phyloP scores from a whole-genome alignment of 1,140 invertebrate genomes.

The Dufourea novaeangliae region DNA sequence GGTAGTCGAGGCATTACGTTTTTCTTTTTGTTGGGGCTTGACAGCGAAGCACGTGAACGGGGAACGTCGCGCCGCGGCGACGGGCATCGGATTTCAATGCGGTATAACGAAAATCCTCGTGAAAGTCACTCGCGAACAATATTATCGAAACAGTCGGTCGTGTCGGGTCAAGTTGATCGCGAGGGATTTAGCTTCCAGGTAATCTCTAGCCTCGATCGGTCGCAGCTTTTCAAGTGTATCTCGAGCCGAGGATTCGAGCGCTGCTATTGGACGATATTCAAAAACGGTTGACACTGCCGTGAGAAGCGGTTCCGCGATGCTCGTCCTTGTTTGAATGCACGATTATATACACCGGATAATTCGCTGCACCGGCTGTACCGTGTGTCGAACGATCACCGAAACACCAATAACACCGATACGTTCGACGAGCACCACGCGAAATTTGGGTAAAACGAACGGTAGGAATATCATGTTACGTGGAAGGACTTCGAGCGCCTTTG shows the following conservation, averaged over 20 bases:
- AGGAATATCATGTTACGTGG: conserved; percentile 29
- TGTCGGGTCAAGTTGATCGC: neutral
- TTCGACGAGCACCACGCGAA: neutral
- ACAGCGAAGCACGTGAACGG: conserved; percentile 12
- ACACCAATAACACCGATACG: neutral
- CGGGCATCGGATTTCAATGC: neutral
- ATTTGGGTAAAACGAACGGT: neutral
- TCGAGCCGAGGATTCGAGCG: neutral
- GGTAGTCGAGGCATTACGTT: conserved; percentile 24
- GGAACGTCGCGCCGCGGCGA: too few species aligned
- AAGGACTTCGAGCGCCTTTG: conserved; percentile 37
- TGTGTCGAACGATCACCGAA: neutral
- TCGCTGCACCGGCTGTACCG: neutral
- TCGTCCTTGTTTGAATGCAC: neutral
- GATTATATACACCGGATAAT: too few species aligned
- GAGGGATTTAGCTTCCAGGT: neutral
- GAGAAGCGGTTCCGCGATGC: conserved; percentile 22
- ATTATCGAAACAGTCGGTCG: neutral
- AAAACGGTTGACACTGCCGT: conserved; percentile 47
- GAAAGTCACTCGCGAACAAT: neutral
- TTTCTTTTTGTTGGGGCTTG: neutral
- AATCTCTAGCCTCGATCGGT: neutral
- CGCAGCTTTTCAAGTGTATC: neutral
- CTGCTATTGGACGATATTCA: conserved; percentile 47
- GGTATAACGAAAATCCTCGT: neutral